Conservation (phyloP, 2,888 invertebrate species). For the Monopis laevigella region DNA sequence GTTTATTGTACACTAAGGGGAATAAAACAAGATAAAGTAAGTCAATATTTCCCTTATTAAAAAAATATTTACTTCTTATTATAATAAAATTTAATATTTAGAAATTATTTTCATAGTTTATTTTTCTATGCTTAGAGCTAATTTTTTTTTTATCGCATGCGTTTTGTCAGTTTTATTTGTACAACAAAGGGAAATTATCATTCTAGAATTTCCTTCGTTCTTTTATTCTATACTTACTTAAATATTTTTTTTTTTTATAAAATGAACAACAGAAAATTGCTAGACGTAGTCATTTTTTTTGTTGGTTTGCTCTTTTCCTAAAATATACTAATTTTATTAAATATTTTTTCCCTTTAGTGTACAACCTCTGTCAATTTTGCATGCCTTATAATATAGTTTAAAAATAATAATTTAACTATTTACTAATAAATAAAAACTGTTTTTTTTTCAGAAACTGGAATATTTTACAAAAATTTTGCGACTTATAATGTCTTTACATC, state of each 20-base stretch:
- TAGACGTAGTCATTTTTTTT: too few species aligned
- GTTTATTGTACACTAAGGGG: conserved; percentile 65
- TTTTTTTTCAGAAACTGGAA: conserved; percentile 47
- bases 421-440: too few species aligned
- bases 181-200: conserved; percentile 64
- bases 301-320: too few species aligned
- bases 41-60: conserved; percentile 28
- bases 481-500: conserved; percentile 52
- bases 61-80: background rate
- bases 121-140: conserved; percentile 52
- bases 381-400: conserved; percentile 13
- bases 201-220: conserved; percentile 39
- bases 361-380: conserved; percentile 36
- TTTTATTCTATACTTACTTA: conserved; percentile 18
- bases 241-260: too few species aligned
- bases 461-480: conserved; percentile 56
- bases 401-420: background rate
- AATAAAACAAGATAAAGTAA: conserved; percentile 42
- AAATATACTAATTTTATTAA: conserved; percentile 18
- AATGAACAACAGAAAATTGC: too few species aligned
- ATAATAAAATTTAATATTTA: background rate
- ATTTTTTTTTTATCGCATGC: too few species aligned
- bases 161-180: too few species aligned
- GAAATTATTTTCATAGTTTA: background rate
- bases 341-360: conserved; percentile 62